Conservation (phyloP, 2,797 vertebrate species). For the Alauda arvensis region DNA sequence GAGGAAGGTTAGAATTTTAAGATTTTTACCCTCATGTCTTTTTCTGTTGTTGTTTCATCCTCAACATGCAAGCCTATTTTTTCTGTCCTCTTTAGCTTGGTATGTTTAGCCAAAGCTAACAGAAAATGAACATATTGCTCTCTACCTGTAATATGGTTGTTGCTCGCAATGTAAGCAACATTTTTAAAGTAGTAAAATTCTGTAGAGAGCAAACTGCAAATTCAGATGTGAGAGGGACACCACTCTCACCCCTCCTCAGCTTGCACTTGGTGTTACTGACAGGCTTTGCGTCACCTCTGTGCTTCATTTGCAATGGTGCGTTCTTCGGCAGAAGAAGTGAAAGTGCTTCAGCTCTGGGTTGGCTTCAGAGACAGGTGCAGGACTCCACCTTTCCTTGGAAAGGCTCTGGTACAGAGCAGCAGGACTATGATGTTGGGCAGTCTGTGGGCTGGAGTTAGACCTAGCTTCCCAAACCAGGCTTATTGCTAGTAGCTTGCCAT, state of each 20-base stretch:
- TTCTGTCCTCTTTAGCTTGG: background rate
- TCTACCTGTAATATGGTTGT: background rate
- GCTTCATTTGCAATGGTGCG: background rate
- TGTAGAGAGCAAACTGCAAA: background rate
- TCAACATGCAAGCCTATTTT: background rate
- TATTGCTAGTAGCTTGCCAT: background rate
- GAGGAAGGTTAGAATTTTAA: background rate
- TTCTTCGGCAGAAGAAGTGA: background rate
- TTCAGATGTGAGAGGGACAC: background rate
- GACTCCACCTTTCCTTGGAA: background rate
- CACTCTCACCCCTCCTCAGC: background rate
- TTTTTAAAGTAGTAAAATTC: background rate
- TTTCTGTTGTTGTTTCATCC: background rate
- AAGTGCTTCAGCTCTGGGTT: background rate
- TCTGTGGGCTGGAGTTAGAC: background rate
- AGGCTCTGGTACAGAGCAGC: background rate
- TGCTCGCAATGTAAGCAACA: background rate
- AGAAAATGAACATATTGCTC: background rate
- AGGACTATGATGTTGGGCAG: background rate
- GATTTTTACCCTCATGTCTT: background rate
- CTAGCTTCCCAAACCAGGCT: background rate
- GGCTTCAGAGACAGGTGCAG: background rate
- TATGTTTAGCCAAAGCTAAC: background rate
- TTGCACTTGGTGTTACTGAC: background rate
- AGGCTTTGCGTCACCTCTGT: background rate